Evolutionary conservation across 2,888 invertebrate species (phyloP), one percentile per base, ranked within the genome.

Genomic region (Asteroscopus sphinx): DNA sequence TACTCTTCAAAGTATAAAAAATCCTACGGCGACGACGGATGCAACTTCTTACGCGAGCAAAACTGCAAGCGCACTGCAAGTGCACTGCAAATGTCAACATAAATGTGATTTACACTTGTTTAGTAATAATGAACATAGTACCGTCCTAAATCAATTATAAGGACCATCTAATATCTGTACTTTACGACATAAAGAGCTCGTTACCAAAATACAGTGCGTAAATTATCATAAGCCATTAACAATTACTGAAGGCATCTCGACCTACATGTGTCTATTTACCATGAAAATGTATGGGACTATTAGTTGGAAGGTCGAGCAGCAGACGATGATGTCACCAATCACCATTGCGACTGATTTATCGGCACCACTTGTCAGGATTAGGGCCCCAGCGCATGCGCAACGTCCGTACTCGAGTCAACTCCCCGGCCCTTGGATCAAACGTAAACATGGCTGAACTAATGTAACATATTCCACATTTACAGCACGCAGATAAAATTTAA

Each of bases 291-390:
- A 87, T 84, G 84, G 80, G 82, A 84, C 87, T 81, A 90, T 91
- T 90, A 90, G 82, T 76, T 80, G 81, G 88, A 91, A 91, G 91
- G 90, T 86, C 91, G 80, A 70, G 63, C 71, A 72, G 73, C 80
- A 86, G 85, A 85, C 86, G 88, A 76, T 92, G 92, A 92, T 92
- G 91, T 93, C 92, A 93, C 89, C 89, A 82, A 89, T 88, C 86
- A 83, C 80, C 83, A 83, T 80, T 76, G 79, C 71, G 76, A 76
- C 85, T 87, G 88, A 91, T 91, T 89, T 91, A 91, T 91, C 76
- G 87, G 77, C 81, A 86, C 81, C 84, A 87, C 81, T 88, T 81
- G 84, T 75, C 66, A 70, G 88, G 89, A 89, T 90, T 88, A 90
- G 86, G 87, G 85, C 83, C 81, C 60, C 73, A 69, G 51, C 48